Conservation (phyloP, 1,140 invertebrate species). For the Drosophila pallidifrons region DNA sequence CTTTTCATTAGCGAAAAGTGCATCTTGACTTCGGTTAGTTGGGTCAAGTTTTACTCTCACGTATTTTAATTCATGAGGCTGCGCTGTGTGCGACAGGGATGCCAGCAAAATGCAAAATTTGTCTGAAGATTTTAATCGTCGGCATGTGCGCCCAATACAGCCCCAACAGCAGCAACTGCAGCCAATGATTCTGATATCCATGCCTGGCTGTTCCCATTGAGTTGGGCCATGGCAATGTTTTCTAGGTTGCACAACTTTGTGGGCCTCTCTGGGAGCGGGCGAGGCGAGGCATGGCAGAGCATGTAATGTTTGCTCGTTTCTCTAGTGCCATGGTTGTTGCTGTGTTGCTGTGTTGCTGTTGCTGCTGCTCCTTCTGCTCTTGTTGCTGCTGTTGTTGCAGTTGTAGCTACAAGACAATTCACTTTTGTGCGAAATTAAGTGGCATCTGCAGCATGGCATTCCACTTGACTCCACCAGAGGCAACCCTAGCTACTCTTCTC, state of each 20-base stretch:
- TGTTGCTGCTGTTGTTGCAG: constrained; percentile 52
- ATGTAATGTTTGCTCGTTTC: constrained; percentile 79
- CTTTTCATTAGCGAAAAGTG: background rate
- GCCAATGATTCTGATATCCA: constrained; percentile 58
- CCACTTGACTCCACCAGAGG: constrained; percentile 77
- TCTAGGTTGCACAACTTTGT: constrained; percentile 62
- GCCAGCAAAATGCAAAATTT: constrained; percentile 83
- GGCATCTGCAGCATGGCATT: constrained; percentile 83
- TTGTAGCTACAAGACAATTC: constrained; percentile 84
- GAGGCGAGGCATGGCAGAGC: constrained; percentile 58
- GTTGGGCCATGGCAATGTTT: constrained; percentile 61
- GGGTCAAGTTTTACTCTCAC: background rate
- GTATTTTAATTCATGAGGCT: constrained; percentile 74
- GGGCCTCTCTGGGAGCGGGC: constrained; percentile 6
- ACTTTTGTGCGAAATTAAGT: constrained; percentile 85
- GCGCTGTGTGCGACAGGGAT: constrained; percentile 65
- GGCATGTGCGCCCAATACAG: constrained; percentile 79
- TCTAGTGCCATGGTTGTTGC: constrained; percentile 74
- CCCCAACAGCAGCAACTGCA: constrained; percentile 44
- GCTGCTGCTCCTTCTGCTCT: constrained; percentile 29
- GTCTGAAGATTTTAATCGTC: constrained; percentile 82
- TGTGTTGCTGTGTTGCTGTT: constrained; percentile 47
- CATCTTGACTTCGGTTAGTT: background rate
- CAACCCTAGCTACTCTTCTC: constrained; percentile 17
- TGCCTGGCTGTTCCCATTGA: constrained; percentile 71